These are phyloP conservation scores for Desmodus rotundus DNA, from an alignment of 2,113 vertebrate genomes.

Conservation along the genomic window DNA sequence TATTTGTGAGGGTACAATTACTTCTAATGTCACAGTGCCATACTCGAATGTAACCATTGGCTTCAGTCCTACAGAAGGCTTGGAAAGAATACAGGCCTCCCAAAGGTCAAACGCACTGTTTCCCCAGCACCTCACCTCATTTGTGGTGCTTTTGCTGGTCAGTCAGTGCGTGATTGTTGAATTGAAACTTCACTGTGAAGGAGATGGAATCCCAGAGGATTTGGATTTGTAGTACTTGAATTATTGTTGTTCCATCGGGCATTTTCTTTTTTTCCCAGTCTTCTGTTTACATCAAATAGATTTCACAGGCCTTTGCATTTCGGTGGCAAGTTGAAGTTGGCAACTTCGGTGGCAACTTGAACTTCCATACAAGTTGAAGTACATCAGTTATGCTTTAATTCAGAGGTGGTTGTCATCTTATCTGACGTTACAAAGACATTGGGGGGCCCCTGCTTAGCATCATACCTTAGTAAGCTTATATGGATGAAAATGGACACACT, in stretches of 20 bases:
- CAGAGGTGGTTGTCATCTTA: neutral
- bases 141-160: neutral
- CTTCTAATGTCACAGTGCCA: neutral
- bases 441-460: neutral
- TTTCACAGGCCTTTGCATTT: slow-evolving; percentile 18
- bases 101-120: neutral
- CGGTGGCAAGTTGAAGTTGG: too few relatives aligned
- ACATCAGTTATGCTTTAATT: neutral
- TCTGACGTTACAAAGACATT: neutral
- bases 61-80: neutral
- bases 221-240: neutral
- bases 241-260: neutral
- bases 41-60: neutral
- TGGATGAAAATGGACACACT: neutral
- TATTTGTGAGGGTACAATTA: neutral
- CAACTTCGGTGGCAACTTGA: too few relatives aligned
- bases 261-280: neutral
- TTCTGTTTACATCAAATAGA: neutral
- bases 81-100: neutral
- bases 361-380: neutral
- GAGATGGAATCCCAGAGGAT: neutral
- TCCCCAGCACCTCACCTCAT: neutral
- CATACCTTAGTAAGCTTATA: neutral
- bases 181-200: neutral
- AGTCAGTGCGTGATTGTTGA: neutral